phyloP scores from a whole-genome alignment of 1,140 invertebrate species.

The Calycopis cecrops region DNA sequence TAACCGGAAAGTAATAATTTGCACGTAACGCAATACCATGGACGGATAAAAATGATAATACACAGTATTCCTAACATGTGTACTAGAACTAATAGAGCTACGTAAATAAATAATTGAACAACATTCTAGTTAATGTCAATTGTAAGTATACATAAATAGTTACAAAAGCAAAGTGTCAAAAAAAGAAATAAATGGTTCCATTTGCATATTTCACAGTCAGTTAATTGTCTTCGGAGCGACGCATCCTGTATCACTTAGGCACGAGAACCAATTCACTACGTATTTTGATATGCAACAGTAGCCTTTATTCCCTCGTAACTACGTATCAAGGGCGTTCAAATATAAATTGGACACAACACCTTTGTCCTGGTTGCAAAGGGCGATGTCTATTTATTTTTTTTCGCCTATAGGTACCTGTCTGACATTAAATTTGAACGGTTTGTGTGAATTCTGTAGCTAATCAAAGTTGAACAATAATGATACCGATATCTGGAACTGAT shows the following conservation, averaged over 20 bases:
- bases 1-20: too few relatives aligned
- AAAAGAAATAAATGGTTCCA: conserved; percentile 33
- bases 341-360: conserved; percentile 13
- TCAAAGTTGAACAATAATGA: too few relatives aligned
- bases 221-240: conserved; percentile 37
- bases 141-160: too few relatives aligned
- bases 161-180: conserved; percentile 26
- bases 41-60: too few relatives aligned
- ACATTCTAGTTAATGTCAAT: too few relatives aligned
- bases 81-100: too few relatives aligned
- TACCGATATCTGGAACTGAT: too few relatives aligned
- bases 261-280: conserved; percentile 14
- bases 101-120: neutral
- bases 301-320: conserved; percentile 14
- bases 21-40: too few relatives aligned
- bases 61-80: neutral
- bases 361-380: conserved; percentile 21
- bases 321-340: neutral
- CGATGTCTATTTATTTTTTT: conserved; percentile 20
- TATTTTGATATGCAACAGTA: conserved; percentile 10
- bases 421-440: too few relatives aligned
- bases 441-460: too few relatives aligned
- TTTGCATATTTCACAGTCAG: conserved; percentile 43
- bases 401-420: conserved; percentile 12
- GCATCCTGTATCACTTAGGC: conserved; percentile 26